phyloP scores from a whole-genome alignment of 2,113 vertebrate genomes.

The Trichomycterus rosablanca region DNA sequence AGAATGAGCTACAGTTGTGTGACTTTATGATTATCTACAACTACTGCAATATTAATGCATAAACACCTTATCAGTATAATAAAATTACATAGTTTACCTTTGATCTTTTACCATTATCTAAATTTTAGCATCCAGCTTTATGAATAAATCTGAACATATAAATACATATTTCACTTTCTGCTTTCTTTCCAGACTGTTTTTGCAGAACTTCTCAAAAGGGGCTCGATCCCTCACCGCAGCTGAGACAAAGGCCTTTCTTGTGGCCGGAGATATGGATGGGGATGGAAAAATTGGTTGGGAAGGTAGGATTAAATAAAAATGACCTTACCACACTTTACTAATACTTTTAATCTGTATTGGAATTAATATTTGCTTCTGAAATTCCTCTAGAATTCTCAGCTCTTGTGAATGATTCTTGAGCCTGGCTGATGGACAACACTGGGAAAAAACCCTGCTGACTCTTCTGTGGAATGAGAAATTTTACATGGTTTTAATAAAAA shows the following conservation, averaged over 20 bases:
- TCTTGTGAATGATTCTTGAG: constrained; percentile 59
- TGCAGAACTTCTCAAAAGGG: constrained; percentile 65
- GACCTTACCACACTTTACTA: not conserved
- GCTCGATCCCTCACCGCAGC: constrained; percentile 57
- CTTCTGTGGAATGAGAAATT: constrained; percentile 9
- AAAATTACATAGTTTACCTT: no score
- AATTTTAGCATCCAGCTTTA: no score
- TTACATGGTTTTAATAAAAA: not conserved
- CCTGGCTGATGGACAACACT: not conserved
- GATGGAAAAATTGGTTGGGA: constrained; percentile 67
- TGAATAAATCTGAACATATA: no score
- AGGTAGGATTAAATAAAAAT: constrained; percentile 41
- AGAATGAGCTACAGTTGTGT: constrained; percentile 69
- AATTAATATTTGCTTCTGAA: constrained; percentile 1
- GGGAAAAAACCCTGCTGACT: not conserved
- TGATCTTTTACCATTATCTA: no score
- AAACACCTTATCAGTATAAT: no score
- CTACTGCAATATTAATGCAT: no score
- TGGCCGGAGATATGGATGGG: constrained; percentile 60
- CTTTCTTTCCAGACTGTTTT: constrained; percentile 55
- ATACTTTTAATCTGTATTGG: not conserved
- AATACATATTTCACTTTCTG: no score
- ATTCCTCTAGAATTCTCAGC: constrained; percentile 59
- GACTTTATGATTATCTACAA: not conserved
- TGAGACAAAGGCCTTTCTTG: constrained; percentile 63